Base-by-base conservation (phyloP, 2,888 invertebrate species). In the Blomia tropicalis region DNA sequence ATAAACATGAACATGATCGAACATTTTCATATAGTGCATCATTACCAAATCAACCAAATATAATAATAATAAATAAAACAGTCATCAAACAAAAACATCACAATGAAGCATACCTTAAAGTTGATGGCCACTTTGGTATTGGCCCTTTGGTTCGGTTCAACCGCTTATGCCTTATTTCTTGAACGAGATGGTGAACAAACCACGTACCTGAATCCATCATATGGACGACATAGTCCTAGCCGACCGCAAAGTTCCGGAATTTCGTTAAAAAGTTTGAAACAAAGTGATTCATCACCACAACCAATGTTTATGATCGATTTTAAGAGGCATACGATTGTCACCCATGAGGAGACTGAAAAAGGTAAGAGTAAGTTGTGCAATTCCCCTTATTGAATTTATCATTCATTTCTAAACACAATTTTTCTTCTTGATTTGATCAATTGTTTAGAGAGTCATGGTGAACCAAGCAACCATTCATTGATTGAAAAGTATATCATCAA, bases 401-500 rank as follows among this genome's bases (percentile, higher is more conserved):
- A 7, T 27, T 7, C 22, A 11, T 47, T 47, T 41, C 41, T 17
- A 41, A 17, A 41, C 14, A 41, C 14, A 41, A 41, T 41, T 41
- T n/a, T n/a, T n/a, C n/a, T n/a, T n/a, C n/a, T n/a, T n/a, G n/a
- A n/a, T n/a, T n/a, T n/a, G n/a, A n/a, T n/a, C n/a, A n/a, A n/a
- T n/a, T 36, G 36, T 36, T 11, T 17, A 36, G 36, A 36, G 17
- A 17, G 7, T 17, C 7, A 36, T 36, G 7, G 7, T 36, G 36
- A 36, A 7, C 36, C 7, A 7, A 11, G 7, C 7, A 47, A 47
- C 27, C 51, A 47, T n/a, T 11, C 51, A 19, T 22, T 47, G 14
- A 47, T 47, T 19, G 51, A 47, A 19, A 47, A 47, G 22, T 47
- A 47, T 27, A 47, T 47, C 22, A 47, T 47, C 51, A n/a, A 47